Evolutionary conservation across 2,888 invertebrate genomes (phyloP).

Genomic region (Nemotelus pantherinus): DNA sequence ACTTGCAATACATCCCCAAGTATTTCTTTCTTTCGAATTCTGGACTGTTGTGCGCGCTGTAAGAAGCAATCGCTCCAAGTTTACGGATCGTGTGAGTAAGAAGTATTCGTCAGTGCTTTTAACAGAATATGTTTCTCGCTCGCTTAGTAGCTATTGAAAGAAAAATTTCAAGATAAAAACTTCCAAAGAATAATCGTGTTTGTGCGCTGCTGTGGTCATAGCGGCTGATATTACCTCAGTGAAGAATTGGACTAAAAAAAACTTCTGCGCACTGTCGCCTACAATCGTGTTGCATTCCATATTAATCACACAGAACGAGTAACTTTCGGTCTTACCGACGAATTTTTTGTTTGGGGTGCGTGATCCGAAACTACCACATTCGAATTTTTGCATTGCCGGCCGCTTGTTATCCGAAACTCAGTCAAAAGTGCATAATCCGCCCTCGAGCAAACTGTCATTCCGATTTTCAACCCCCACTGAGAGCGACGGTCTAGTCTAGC

Average conservation of each 20-base stretch:
- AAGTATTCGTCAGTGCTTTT: neutral
- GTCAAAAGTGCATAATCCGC: neutral
- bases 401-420: too few relatives aligned
- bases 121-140: neutral
- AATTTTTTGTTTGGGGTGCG: conserved; percentile 15
- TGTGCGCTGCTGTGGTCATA: too few relatives aligned
- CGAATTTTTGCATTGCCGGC: too few relatives aligned
- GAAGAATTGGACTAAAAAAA: neutral
- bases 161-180: conserved; percentile 8
- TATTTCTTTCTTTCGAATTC: neutral
- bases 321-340: neutral
- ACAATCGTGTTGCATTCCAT: conserved; percentile 12
- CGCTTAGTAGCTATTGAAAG: neutral
- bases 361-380: neutral
- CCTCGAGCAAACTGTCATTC: neutral
- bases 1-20: neutral
- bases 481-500: conserved; percentile 15
- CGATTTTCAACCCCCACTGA: conserved; percentile 24
- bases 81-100: neutral
- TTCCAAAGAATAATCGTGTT: neutral
- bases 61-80: conserved; percentile 1
- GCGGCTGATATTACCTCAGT: neutral
- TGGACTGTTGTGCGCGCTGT: conserved; percentile 29
- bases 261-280: conserved; percentile 36
- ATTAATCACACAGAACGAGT: neutral